Base-by-base conservation (phyloP, 2,113 vertebrate genomes). In the Oostethus manadensis region DNA sequence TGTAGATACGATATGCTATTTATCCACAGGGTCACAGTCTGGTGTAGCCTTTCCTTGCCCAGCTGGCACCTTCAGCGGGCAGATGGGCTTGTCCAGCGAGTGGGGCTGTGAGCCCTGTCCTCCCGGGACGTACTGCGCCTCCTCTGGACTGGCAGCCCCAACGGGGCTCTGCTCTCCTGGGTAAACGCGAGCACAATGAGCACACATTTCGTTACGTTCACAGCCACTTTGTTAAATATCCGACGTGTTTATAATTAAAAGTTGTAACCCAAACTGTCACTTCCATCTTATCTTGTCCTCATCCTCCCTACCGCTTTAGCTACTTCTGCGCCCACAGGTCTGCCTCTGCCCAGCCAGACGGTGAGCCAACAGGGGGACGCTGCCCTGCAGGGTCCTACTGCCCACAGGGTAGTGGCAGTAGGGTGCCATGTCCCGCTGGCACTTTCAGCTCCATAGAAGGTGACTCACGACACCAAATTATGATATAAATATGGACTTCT, bases 371-470 rank as follows among this genome's bases (percentile, higher is more conserved):
- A 16, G 93, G 93, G 35, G 74, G 89, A 0, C 87, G 74, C 0
- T 96, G 94, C 26, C 84, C 90, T 8, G 82, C 89, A 3, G 93
- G 93, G 56, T 91, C 88, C 70, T 92, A 84, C 67, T 96, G 93
- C 60, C 82, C 80, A 14, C 20, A 63, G 77, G 93, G 92, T 53
- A 88, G 89, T 76, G 85, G 50, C 70, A 80, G 78, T 54, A 90
- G 91, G 81, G 77, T 86, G 62, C 86, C 87, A 0, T 96, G 93
- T 58, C 90, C 90, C 33, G 74, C 87, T 8, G 92, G 93, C 55
- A 91, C 84, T 43, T 93, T 91, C 45, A 86, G 84, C 83, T 86
- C 88, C 13, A 61, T 64, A 58, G 72, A 89, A 33, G 90, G 90
- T 91, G 64, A 84, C 35, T 50, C 47, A 45, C 42, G 38, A 59